Evolutionary conservation across 2,888 invertebrate species (phyloP).

Genomic region (Apotomis turbidana): DNA sequence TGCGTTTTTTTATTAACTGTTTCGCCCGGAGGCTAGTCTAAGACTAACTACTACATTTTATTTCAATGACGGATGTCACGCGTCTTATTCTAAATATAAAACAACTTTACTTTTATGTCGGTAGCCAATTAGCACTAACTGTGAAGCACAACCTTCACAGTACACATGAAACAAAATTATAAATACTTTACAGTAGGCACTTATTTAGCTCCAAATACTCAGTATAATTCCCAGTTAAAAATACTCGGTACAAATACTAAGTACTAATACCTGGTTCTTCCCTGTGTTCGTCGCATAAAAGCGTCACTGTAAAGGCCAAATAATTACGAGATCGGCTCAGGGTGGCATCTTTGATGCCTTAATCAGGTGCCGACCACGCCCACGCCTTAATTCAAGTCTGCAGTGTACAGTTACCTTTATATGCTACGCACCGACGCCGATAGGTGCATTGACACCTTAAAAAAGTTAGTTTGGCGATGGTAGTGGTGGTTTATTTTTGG

Average conservation of each 20-base stretch:
- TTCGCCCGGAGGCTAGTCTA: too few relatives aligned
- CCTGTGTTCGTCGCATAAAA: constrained; percentile 48
- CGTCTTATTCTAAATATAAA: too few relatives aligned
- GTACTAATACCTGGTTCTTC: background rate
- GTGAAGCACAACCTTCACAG: too few relatives aligned
- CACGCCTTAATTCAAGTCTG: constrained; percentile 61
- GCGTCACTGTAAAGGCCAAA: constrained; percentile 57
- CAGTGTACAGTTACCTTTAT: constrained; percentile 21
- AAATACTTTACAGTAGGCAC: too few relatives aligned
- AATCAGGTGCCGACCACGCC: constrained; percentile 75
- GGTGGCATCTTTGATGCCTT: constrained; percentile 70
- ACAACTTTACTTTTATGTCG: too few relatives aligned
- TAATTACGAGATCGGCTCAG: constrained; percentile 64
- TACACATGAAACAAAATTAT: too few relatives aligned
- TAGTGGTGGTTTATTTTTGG: too few relatives aligned
- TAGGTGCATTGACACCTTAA: constrained; percentile 13
- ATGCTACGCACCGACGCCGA: constrained; percentile 4
- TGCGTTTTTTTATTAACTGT: too few relatives aligned
- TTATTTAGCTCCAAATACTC: background rate
- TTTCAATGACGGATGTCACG: too few relatives aligned
- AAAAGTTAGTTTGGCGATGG: too few relatives aligned
- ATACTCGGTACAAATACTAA: background rate
- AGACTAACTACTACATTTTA: too few relatives aligned
- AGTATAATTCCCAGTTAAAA: background rate
- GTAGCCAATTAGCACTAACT: too few relatives aligned